A percentile compares a stretch with the other conserved stretches of the same genome.
These are phyloP conservation scores for Zaprionus gabonicus DNA, from an alignment of 1,140 invertebrate genomes.

Conservation along the genomic window DNA sequence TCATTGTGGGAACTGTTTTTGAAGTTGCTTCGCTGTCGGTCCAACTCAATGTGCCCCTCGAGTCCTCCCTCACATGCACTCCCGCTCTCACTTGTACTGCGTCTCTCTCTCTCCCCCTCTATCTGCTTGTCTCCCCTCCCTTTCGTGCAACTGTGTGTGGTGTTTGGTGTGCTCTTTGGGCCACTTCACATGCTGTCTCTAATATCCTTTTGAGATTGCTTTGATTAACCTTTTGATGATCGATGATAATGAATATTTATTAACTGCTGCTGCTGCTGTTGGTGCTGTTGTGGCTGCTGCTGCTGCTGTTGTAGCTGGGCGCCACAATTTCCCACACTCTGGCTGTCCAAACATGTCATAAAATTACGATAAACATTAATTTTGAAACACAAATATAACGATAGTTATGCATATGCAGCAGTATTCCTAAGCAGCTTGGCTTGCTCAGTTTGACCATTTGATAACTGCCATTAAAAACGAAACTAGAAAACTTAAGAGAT, in stretches of 20 bases:
- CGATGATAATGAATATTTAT: constrained; percentile 79
- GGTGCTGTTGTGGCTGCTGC: not conserved
- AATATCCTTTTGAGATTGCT: constrained; percentile 72
- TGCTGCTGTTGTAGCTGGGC: constrained; percentile 21
- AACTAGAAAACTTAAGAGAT: constrained; percentile 38
- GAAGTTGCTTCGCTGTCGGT: constrained; percentile 50
- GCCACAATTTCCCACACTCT: constrained; percentile 71
- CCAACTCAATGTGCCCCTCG: constrained; percentile 45
- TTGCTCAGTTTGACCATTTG: constrained; percentile 67
- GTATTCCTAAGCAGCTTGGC: constrained; percentile 4
- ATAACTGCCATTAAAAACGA: constrained; percentile 72
- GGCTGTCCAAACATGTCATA: constrained; percentile 54
- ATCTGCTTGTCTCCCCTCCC: constrained; percentile 15
- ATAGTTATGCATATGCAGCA: constrained; percentile 37
- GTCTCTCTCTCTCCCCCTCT: constrained; percentile 6
- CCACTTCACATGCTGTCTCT: constrained; percentile 66
- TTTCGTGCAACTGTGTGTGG: constrained; percentile 11
- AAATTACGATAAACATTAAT: constrained; percentile 66
- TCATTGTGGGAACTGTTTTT: constrained; percentile 80
- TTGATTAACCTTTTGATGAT: constrained; percentile 75
- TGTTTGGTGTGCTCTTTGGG: constrained; percentile 14
- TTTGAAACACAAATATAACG: constrained; percentile 52
- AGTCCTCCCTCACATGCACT: constrained; percentile 25
- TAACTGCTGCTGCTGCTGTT: constrained; percentile 42
- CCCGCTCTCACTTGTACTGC: constrained; percentile 1